These are phyloP conservation scores for Anthopleura xanthogrammica DNA, from an alignment of 92 coral and sea anemone genomes.

Conservation along the genomic window DNA sequence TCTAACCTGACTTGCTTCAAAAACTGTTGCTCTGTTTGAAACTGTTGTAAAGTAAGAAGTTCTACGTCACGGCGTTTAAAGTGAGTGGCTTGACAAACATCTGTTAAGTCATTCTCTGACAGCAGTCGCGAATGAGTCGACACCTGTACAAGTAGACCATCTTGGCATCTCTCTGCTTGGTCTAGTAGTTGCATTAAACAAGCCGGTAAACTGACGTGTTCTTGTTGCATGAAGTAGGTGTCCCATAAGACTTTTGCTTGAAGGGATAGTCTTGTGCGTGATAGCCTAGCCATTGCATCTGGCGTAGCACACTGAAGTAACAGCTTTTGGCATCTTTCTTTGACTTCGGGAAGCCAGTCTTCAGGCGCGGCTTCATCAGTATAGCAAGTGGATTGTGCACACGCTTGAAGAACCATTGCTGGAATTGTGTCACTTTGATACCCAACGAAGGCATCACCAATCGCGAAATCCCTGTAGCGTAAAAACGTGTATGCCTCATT, in stretches of 20 bases:
- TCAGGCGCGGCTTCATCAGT: conserved; percentile 8
- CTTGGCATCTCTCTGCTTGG: conserved; percentile 2
- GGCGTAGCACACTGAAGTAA: conserved; percentile 79
- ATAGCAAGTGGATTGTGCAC: conserved; percentile 33
- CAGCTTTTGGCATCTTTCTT: conserved; percentile 41
- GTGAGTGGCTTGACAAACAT: conserved; percentile 14
- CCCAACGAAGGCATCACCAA: conserved; percentile 84
- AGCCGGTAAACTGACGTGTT: conserved; percentile 69
- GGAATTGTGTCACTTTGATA: conserved; percentile 85
- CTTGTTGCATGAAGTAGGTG: conserved; percentile 59
- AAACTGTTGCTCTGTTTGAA: conserved; percentile 72
- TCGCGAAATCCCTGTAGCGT: conserved; percentile 41
- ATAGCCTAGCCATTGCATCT: conserved; percentile 83
- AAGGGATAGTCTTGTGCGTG: conserved; percentile 40
- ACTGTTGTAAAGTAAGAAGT: conserved; percentile 52
- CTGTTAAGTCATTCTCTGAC: conserved; percentile 50
- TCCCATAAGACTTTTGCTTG: conserved; percentile 51
- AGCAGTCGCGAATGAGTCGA: conserved; percentile 85
- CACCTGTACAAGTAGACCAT: conserved; percentile 65
- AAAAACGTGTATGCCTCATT: neutral
- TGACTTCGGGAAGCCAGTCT: conserved; percentile 37
- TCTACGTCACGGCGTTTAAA: conserved; percentile 17
- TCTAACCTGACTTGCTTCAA: conserved; percentile 26
- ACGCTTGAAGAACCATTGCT: conserved; percentile 75
- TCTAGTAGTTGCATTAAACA: conserved; percentile 20